Percentiles rank a stretch among this genome's conserved stretches.
These are phyloP conservation scores for Zoanthus gigantus DNA, from an alignment of 92 coral and sea anemone genomes.

Conservation along the genomic window DNA sequence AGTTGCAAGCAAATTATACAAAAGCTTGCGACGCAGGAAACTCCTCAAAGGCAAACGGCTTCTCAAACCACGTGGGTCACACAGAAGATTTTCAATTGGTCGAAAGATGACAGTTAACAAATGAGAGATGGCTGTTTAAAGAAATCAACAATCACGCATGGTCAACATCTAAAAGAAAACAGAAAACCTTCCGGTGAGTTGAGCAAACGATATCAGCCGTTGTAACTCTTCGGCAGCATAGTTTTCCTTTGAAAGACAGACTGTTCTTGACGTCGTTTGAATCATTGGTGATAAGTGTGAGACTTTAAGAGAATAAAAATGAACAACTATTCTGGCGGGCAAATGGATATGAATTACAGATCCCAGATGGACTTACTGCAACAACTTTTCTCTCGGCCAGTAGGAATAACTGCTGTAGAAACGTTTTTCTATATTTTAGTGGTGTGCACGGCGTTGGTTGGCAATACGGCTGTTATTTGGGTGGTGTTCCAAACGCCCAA, in stretches of 20 bases:
- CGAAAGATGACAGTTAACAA: neutral
- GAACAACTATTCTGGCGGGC: neutral
- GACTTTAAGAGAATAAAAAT: neutral
- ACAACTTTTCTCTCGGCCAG: slow-evolving; percentile 32
- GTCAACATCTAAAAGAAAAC: slow-evolving; percentile 1
- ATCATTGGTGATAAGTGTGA: neutral
- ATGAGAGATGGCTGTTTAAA: neutral
- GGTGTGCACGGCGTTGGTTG: slow-evolving; percentile 48
- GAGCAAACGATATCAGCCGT: neutral
- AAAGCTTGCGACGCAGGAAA: neutral
- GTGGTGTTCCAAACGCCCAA: slow-evolving; percentile 66
- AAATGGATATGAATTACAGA: slow-evolving; percentile 11
- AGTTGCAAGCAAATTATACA: neutral
- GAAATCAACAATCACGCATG: neutral
- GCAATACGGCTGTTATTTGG: slow-evolving; percentile 71
- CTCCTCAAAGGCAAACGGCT: neutral
- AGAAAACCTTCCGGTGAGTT: slow-evolving; percentile 15
- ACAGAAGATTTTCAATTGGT: slow-evolving; percentile 4
- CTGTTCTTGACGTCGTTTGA: slow-evolving; percentile 5
- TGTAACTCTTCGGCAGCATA: neutral
- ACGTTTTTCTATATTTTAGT: slow-evolving; percentile 48
- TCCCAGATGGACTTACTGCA: neutral
- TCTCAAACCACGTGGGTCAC: slow-evolving; percentile 4
- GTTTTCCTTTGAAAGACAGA: neutral
- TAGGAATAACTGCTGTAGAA: slow-evolving; percentile 28